Evolutionary conservation across 2,797 vertebrate species (phyloP).

Genomic region (Oryzias sinensis): DNA sequence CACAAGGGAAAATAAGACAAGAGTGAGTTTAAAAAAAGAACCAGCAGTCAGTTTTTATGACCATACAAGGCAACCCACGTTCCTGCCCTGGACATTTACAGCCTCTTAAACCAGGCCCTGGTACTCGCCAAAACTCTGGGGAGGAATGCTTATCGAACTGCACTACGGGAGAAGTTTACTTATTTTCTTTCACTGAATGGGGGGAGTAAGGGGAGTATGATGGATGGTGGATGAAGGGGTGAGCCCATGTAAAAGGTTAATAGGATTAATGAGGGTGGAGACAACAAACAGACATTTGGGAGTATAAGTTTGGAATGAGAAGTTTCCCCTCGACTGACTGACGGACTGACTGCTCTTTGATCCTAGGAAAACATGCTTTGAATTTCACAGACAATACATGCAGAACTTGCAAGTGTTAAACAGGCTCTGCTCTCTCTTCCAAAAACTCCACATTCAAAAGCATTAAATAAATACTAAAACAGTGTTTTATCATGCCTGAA

Average conservation of each 20-base stretch:
- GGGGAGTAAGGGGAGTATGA: constrained; percentile 25
- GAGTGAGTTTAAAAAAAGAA: constrained; percentile 49
- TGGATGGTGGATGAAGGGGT: constrained; percentile 15
- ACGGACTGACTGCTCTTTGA: not conserved
- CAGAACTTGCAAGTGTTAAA: no score
- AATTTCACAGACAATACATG: not conserved
- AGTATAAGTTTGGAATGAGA: constrained; percentile 32
- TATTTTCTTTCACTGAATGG: constrained; percentile 13
- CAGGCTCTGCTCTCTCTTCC: no score
- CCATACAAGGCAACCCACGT: constrained; percentile 85
- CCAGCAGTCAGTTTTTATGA: constrained; percentile 62
- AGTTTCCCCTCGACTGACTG: constrained; percentile 23
- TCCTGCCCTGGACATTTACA: constrained; percentile 78
- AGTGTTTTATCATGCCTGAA: not conserved
- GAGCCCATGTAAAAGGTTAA: constrained; percentile 40
- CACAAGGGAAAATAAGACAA: constrained; percentile 13
- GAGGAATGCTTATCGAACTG: constrained; percentile 74
- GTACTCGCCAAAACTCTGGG: constrained; percentile 70
- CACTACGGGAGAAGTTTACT: constrained; percentile 52
- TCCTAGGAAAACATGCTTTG: constrained; percentile 1
- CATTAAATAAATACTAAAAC: constrained; percentile 5
- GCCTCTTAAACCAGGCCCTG: constrained; percentile 71
- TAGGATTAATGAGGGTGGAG: constrained; percentile 19
- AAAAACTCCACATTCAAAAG: no score
- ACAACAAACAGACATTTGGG: constrained; percentile 18